Base-by-base conservation (phyloP, 2,797 vertebrate species). In the Triplophysa bombifrons region DNA sequence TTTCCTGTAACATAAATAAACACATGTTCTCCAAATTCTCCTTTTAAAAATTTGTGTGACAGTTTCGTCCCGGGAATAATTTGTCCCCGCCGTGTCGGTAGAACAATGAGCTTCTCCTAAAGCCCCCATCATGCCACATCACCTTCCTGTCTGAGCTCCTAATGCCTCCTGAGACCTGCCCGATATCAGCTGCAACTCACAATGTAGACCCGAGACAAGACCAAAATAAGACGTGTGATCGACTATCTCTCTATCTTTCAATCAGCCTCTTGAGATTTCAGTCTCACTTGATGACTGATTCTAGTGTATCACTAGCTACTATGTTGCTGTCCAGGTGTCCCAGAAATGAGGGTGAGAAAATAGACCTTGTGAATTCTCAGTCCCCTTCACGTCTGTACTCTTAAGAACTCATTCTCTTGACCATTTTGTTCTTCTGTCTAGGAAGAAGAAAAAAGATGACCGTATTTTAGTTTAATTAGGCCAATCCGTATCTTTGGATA, bases 241-340 rank as follows among this genome's bases (percentile, higher is more conserved):
- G 30, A 72, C 58, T 63, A 51, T 41, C 16, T 56, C 19, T 63
- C 17, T 61, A 66, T 69, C 65, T 41, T 38, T 12, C 68, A 64
- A 55, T 78, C 67, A 55, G 60, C 60, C 68, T 78, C 76, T 64
- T 25, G 46, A 71, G 76, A 71, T 30, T 14, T 63, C 17, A 27
- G 30, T 61, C 66, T 70, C 53, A 69, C 25, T 50, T 61, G 27
- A 50, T 70, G 75, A 69, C 55, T 10, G 20, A 56, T 77, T 61
- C 55, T 69, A 69, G 66, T 69, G 14, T 58, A 41, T 60, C 65
- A 22, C 55, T 8, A 27, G 48, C 10, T 66, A 51, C 69, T 27
- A 27, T 2, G 2, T 30, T 71, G 6, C 30, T 55, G 3, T 72
- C 68, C 17, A 53, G 20, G 16, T 2, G n/a, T 71, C 44, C 30